phyloP scores from a whole-genome alignment of 2,113 vertebrate genomes.

The Siniperca knerii region DNA sequence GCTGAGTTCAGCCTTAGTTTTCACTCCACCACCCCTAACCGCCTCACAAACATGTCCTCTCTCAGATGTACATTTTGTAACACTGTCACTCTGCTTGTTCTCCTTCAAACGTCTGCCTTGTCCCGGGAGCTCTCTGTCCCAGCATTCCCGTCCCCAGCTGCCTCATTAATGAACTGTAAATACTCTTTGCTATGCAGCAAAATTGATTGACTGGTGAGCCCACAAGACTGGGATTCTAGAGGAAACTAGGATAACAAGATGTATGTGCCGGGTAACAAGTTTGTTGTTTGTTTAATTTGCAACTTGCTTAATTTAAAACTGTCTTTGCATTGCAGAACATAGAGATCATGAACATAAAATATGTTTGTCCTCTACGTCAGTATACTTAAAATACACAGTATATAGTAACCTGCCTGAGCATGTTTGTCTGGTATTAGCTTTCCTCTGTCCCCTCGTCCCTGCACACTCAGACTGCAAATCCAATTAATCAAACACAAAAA shows the following conservation, averaged over 20 bases:
- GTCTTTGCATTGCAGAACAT: constrained; percentile 11
- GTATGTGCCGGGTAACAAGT: constrained; percentile 46
- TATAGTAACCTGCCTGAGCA: constrained; percentile 22
- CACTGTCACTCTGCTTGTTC: constrained; percentile 50
- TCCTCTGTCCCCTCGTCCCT: constrained; percentile 52
- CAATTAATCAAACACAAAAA: constrained; percentile 66
- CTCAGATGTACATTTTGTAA: constrained; percentile 71
- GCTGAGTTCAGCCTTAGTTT: constrained; percentile 28
- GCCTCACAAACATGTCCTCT: constrained; percentile 28
- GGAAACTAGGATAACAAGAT: constrained; percentile 68
- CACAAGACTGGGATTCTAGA: constrained; percentile 33
- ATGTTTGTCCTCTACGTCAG: constrained; percentile 17
- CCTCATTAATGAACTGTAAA: constrained; percentile 80
- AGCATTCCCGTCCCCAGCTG: constrained; percentile 62
- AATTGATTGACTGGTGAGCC: constrained; percentile 71
- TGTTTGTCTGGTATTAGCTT: constrained; percentile 50
- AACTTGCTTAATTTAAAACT: constrained; percentile 47
- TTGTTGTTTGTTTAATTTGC: constrained; percentile 51
- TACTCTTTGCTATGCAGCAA: constrained; percentile 61
- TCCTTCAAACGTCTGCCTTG: constrained; percentile 57
- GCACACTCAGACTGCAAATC: constrained; percentile 57
- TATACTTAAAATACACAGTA: not conserved
- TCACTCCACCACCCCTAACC: constrained; percentile 14
- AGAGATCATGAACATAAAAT: constrained; percentile 42
- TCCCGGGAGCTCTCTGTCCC: constrained; percentile 60